Evolutionary conservation across 1,140 invertebrate genomes (phyloP), one percentile per base, ranked within the genome.

Genomic region (Phymorhynchus buccinoides): DNA sequence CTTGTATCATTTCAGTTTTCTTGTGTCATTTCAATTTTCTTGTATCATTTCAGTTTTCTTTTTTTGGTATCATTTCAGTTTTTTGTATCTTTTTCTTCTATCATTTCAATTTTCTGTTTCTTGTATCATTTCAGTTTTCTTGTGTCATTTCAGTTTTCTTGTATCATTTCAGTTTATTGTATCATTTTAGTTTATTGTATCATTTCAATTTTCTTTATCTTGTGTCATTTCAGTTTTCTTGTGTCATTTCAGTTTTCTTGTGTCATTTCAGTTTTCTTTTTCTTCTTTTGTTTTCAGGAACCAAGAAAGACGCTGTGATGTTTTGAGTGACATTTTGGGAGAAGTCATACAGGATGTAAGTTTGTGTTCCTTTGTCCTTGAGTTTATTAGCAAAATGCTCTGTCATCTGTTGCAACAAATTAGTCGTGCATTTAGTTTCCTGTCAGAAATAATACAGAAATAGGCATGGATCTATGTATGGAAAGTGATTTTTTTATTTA

Each of bases 281-380:
- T 39, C 39, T n/a, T 86, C 66, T 86, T 85, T 44, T 85, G 52
- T 85, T 90, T 86, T 14, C 87, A 94, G 93, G 73, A 95, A 96
- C 89, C 95, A 95, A 88, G 95, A 96, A 91, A 94, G 94, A 48
- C 92, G 95, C 88, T 96, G 96, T 94, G 95, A 96, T 92, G 92
- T 95, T 52, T 96, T 96, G 94, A 96, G 96, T 87, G 94, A 94
- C 87, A 92, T 97, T 82, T 94, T 96, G 78, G 95, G 96, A 91
- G 92, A 94, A 88, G 93, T 96, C n/a, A 93, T 96, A 9, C 89
- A 92, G 84, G 93, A 93, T 85, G 93, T 93, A 88, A 88, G 88
- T 56, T 1, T 71, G 32, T 86, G 9, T 41, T 41, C 18, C 1
- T 1, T 27, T 39, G 12, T 73, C 32, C 16, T 75, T 41, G 39